phyloP scores from a whole-genome alignment of 1,140 invertebrate species.

The Drosophila athabasca region DNA sequence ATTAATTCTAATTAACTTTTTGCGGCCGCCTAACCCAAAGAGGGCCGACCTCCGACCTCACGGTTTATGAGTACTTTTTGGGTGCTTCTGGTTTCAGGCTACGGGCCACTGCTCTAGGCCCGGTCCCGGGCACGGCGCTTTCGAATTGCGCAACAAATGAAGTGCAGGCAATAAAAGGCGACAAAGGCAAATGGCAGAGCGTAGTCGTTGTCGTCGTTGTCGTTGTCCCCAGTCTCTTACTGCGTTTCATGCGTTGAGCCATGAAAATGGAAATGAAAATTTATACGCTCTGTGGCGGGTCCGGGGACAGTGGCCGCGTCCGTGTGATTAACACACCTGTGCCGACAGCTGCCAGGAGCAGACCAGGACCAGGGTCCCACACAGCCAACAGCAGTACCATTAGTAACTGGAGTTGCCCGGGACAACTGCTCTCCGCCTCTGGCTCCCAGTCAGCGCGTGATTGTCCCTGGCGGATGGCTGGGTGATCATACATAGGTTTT shows the following conservation, averaged over 20 bases:
- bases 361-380: neutral
- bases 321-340: constrained; percentile 78
- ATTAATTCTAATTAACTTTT: constrained; percentile 83
- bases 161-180: constrained; percentile 81
- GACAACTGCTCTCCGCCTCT: constrained; percentile 7
- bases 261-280: constrained; percentile 80
- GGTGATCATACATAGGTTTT: constrained; percentile 71
- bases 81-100: constrained; percentile 3
- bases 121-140: constrained; percentile 1
- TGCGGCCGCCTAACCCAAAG: constrained; percentile 64
- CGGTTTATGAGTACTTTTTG: constrained; percentile 65
- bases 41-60: constrained; percentile 6
- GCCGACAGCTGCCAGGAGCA: constrained; percentile 64
- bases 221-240: constrained; percentile 26
- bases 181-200: constrained; percentile 75
- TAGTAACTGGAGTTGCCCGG: constrained; percentile 30
- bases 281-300: constrained; percentile 61
- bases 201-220: constrained; percentile 23
- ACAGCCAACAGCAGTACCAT: constrained; percentile 6
- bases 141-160: constrained; percentile 77
- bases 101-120: neutral
- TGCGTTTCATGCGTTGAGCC: constrained; percentile 69
- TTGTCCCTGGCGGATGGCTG: constrained; percentile 44
- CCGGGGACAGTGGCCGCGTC: constrained; percentile 24
- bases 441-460: constrained; percentile 16